phyloP scores from a whole-genome alignment of 2,113 vertebrate species.

The Hippocampus comes region DNA sequence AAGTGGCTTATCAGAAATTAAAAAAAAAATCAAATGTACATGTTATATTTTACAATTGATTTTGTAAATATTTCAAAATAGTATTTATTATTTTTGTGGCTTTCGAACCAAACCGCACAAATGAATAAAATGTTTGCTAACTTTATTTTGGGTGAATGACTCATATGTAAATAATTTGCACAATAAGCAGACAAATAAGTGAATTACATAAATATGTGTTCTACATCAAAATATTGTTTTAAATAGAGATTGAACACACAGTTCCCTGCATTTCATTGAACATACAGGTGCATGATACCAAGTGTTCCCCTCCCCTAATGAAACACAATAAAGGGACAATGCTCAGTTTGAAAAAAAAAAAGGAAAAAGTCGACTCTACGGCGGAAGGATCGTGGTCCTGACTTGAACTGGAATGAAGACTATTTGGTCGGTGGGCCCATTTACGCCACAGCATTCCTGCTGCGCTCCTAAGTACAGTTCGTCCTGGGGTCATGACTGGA shows the following conservation, averaged over 20 bases:
- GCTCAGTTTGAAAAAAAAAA: background rate
- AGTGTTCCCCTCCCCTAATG: too few relatives aligned
- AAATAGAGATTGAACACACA: too few relatives aligned
- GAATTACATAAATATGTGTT: too few relatives aligned
- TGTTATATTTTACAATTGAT: background rate
- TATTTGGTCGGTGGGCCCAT: background rate
- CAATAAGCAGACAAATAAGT: too few relatives aligned
- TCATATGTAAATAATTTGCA: background rate
- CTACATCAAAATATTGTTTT: too few relatives aligned
- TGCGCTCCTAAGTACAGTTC: background rate
- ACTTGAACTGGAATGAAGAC: background rate
- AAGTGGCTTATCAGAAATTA: background rate
- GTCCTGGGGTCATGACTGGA: conserved; percentile 5
- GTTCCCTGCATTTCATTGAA: too few relatives aligned
- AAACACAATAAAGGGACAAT: background rate
- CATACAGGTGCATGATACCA: too few relatives aligned
- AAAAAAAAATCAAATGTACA: background rate
- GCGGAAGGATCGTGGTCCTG: background rate
- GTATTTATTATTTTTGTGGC: background rate
- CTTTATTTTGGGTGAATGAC: background rate
- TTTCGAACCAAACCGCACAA: background rate
- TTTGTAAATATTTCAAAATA: background rate
- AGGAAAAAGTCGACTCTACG: too few relatives aligned
- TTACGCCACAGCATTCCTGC: background rate
- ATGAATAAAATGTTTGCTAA: background rate